A percentile compares a stretch with the other conserved stretches of the same genome.
phyloP scores from a whole-genome alignment of 2,797 vertebrate genomes.

The Diceros bicornis region DNA sequence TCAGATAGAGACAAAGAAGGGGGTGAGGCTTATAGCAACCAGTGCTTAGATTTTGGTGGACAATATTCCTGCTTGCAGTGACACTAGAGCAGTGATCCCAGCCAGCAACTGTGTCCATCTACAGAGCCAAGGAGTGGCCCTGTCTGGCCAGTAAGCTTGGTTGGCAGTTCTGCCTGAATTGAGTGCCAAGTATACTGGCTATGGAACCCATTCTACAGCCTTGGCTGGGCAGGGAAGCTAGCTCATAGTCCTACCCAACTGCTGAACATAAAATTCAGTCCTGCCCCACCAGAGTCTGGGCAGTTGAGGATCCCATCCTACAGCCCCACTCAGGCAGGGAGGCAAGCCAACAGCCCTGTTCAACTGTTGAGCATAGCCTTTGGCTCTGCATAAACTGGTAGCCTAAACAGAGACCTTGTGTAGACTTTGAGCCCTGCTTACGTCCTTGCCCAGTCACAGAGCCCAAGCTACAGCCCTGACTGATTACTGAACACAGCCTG shows the following conservation, averaged over 20 bases:
- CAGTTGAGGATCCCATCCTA: not conserved
- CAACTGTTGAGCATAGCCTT: not conserved
- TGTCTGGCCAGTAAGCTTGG: not conserved
- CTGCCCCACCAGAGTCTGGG: not conserved
- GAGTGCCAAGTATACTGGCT: not conserved
- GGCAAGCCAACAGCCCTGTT: not conserved
- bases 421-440: not conserved
- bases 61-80: not conserved
- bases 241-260: not conserved
- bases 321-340: not conserved
- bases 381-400: not conserved
- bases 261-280: not conserved
- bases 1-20: not conserved
- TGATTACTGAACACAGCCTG: not conserved
- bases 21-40: not conserved
- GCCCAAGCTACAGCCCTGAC: not conserved
- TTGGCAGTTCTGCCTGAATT: not conserved
- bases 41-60: not conserved
- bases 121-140: not conserved
- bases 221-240: not conserved
- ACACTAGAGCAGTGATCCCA: not conserved
- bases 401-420: not conserved
- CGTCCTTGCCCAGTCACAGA: not conserved
- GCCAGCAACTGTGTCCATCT: not conserved
- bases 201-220: not conserved